phyloP scores from a whole-genome alignment of 2,113 vertebrate genomes.

The Rafetus swinhoei region DNA sequence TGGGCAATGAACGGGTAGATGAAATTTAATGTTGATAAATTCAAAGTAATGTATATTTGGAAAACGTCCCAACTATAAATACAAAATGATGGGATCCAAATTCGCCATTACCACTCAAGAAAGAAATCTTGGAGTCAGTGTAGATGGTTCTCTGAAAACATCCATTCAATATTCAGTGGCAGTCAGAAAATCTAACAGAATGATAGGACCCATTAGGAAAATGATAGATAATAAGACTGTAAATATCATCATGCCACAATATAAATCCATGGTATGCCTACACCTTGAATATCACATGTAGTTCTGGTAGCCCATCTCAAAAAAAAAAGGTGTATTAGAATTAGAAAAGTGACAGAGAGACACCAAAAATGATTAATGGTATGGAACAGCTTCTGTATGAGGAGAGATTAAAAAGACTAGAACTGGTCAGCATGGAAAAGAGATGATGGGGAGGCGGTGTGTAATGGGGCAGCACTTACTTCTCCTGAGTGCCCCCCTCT shows the following conservation, averaged over 20 bases:
- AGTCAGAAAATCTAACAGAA: background rate
- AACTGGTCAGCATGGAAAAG: background rate
- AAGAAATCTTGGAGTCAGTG: background rate
- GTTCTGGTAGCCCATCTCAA: background rate
- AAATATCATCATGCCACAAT: background rate
- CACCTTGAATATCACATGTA: background rate
- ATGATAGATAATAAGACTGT: background rate
- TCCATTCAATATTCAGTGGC: background rate
- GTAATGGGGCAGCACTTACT: no score
- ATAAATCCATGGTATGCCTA: background rate
- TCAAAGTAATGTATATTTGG: background rate
- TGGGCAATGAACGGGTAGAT: no score
- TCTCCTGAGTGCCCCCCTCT: no score
- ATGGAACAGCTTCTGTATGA: background rate
- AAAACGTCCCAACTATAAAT: background rate
- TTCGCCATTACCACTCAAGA: background rate
- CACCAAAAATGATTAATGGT: background rate
- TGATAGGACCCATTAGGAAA: background rate
- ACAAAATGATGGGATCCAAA: background rate
- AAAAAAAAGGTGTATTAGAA: background rate
- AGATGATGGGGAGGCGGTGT: background rate
- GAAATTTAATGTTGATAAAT: no score
- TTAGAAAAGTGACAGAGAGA: background rate
- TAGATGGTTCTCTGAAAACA: background rate
- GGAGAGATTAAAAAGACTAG: background rate